Base-by-base conservation (phyloP, 2,113 vertebrate genomes). In the Chloebia gouldiae region DNA sequence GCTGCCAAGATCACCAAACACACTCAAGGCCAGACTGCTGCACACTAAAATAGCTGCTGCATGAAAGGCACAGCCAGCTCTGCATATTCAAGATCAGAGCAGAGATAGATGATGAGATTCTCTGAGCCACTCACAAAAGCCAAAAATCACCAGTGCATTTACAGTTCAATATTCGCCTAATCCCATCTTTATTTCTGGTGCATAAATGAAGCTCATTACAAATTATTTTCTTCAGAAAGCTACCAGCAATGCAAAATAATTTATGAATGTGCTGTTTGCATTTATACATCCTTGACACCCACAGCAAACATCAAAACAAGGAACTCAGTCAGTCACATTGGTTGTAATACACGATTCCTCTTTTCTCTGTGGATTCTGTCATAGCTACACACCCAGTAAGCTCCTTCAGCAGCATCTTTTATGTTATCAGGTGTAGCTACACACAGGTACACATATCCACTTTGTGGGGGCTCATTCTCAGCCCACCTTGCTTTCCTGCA, bases 101-200 rank as follows among this genome's bases (percentile, higher is more conserved):
- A 5, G 66, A 95, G 94, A 96, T 95, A 88, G 96, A 96, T 86
- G 87, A 96, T 92, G 93, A 96, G 93, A 95, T 86, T 93, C 87
- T 93, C 79, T 86, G 88, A 54, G 93, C 87, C 95, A 54, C 4
- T 59, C 86, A 89, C 84, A 88, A 95, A 96, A 91, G 95, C 86
- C 87, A 92, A 93, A 96, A 96, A 96, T 81, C 93, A 96, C 93
- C 86, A 92, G 92, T 86, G 79, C 73, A 92, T 85, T 95, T 94
- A 88, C 83, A 92, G 92, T 95, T 97, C 95, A 96, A 93, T 95
- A 97, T 95, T 97, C 84, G 91, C 88, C 91, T 96, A 97, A 98
- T 96, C 87, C 91, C 86, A 64, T 93, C 87, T 95, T 96, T 93
- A 97, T 93, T 96, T 97, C 92, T 81, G 86, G 84, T 66, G 87